These are phyloP conservation scores for Petrolisthes cinctipes DNA, from an alignment of 2,888 invertebrate species.

Conservation along the genomic window DNA sequence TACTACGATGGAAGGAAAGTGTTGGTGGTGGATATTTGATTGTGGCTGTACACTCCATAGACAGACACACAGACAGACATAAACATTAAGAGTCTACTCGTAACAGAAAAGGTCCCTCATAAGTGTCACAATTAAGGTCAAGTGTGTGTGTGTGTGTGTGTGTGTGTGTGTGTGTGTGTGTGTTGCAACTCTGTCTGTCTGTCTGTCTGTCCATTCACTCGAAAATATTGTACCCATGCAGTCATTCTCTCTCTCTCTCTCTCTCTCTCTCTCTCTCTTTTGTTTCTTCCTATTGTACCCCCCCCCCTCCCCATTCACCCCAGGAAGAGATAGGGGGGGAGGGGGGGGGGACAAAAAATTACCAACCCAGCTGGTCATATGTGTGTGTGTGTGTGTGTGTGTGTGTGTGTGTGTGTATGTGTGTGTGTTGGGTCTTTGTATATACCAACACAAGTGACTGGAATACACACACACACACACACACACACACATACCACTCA, in stretches of 20 bases:
- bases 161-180: not conserved
- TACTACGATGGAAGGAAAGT: too few species aligned
- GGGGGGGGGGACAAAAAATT: not conserved
- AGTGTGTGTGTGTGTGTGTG: not conserved
- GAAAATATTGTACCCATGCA: not conserved
- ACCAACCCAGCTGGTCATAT: not conserved
- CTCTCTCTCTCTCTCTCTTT: not conserved
- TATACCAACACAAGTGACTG: not conserved
- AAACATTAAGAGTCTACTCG: too few species aligned
- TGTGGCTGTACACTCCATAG: too few species aligned
- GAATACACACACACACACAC: not conserved
- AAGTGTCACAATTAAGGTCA: too few species aligned
- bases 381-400: slow-evolving; percentile 1
- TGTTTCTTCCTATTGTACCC: not conserved
- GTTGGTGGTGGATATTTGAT: too few species aligned
- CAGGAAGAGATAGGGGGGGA: not conserved
- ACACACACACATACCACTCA: not conserved
- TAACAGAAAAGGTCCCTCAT: too few species aligned
- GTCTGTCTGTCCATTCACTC: not conserved
- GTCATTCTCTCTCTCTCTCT: not conserved
- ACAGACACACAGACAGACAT: too few species aligned
- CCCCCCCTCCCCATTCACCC: not conserved
- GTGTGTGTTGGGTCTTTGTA: not conserved
- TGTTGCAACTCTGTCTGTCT: not conserved
- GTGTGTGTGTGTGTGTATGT: not conserved